Base-by-base conservation (phyloP, 2,797 vertebrate genomes). In the Acanthiza pusilla region DNA sequence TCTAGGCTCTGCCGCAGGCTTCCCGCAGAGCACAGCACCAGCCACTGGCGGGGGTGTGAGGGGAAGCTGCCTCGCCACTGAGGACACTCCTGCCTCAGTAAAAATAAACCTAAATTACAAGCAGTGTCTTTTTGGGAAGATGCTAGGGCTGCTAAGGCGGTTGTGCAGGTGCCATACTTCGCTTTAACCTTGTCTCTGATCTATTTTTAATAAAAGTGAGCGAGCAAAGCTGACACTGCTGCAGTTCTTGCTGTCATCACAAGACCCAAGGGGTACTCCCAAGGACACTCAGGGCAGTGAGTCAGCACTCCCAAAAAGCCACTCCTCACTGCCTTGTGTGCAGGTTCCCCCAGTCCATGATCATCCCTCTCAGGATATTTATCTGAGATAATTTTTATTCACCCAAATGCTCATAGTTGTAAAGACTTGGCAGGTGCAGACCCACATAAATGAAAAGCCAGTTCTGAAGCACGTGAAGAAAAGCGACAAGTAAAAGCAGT, bases 151-250 rank as follows among this genome's bases (percentile, higher is more conserved):
- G n/a, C 26, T 63, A 34, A 87, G 38, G 23, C 81, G 11, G 9
- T 17, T 5, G 9, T 29, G 40, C 63, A 73, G 86, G 83, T 76
- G 75, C 71, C 57, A 54, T 15, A 17, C 21, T 45, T 53, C 6
- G n/a, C 71, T 79, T 70, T 53, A 82, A 57, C 80, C 63, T 70
- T 70, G 83, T n/a, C 76, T 84, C 45, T 80, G 32, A 86, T 58
- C 45, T 91, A 53, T 84, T 90, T 93, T 79, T 84, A 90, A 42
- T 51, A 90, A 34, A 72, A 86, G 51, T 21, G 51, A 94, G 71
- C 53, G 19, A 78, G 53, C 65, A 66, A 72, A 90, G 60, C 73
- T 84, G 51, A 75, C 36, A 23, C 54, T 63, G 70, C 48, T 3
- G 3, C 32, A 50, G 75, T 21, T 88, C 63, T 45, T 65, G 60